These are phyloP conservation scores for Drosophila pruinosa DNA, from an alignment of 1,140 invertebrate genomes.

Conservation along the genomic window DNA sequence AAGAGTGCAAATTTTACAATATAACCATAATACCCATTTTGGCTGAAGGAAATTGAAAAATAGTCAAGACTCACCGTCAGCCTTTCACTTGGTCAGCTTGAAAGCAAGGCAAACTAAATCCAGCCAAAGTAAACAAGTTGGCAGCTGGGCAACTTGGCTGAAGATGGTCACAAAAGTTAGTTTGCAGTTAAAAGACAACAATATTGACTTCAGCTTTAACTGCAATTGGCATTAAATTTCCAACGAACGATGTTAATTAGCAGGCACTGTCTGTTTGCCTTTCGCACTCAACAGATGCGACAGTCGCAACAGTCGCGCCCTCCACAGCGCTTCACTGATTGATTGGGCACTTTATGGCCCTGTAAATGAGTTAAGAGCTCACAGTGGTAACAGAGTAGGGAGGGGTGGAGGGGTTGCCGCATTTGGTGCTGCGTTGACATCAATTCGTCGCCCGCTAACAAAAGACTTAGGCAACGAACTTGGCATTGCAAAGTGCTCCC, in stretches of 20 bases:
- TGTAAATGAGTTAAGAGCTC: conserved; percentile 32
- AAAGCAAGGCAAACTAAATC: conserved; percentile 25
- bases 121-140: conserved; percentile 22
- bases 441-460: conserved; percentile 32
- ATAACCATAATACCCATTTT: conserved; percentile 16
- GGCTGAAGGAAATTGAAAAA: conserved; percentile 9
- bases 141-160: not conserved
- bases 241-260: conserved; percentile 9
- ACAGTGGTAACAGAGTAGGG: no score
- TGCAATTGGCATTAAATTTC: conserved; percentile 16
- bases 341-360: conserved; percentile 33
- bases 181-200: not conserved
- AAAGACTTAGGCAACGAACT: conserved; percentile 62
- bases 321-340: conserved; percentile 21
- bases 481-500: conserved; percentile 43
- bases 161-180: conserved; percentile 6
- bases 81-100: conserved; percentile 37
- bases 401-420: not conserved
- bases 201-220: not conserved
- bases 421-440: conserved; percentile 31
- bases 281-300: conserved; percentile 2
- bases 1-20: not conserved
- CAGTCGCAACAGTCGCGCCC: conserved; percentile 15
- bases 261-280: conserved; percentile 17
- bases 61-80: conserved; percentile 12